Percentiles rank a stretch among this genome's conserved stretches.
Conservation (phyloP, 2,888 invertebrate genomes). For the Microctonus aethiopoides region DNA sequence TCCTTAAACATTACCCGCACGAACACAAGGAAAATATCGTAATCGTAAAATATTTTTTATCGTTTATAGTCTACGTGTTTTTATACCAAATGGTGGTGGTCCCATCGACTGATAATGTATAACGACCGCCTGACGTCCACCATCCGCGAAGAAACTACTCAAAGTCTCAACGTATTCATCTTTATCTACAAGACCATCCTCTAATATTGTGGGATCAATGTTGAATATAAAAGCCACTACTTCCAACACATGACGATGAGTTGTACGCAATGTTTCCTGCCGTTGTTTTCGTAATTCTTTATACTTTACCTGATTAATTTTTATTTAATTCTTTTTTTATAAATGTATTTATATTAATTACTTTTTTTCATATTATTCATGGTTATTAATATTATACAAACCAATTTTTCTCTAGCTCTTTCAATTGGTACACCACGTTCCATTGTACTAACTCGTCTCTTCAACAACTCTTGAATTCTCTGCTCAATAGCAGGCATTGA, state of each 20-base stretch:
- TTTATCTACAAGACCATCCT: constrained; percentile 80
- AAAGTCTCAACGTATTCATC: constrained; percentile 73
- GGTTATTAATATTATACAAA: constrained; percentile 37
- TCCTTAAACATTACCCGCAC: background rate
- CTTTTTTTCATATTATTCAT: background rate
- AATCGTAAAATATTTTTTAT: constrained; percentile 24
- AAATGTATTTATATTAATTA: background rate
- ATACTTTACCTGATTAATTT: constrained; percentile 69
- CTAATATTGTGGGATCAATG: constrained; percentile 70
- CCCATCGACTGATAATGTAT: constrained; percentile 77
- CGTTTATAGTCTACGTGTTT: constrained; percentile 4
- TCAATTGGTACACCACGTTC: constrained; percentile 46
- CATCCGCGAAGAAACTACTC: constrained; percentile 73
- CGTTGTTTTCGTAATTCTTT: constrained; percentile 72
- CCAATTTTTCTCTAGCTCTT: constrained; percentile 53
- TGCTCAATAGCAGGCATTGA: constrained; percentile 57
- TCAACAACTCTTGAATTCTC: constrained; percentile 54
- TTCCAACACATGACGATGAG: constrained; percentile 77
- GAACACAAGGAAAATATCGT: background rate
- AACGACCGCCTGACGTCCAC: constrained; percentile 73
- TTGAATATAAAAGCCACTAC: constrained; percentile 73
- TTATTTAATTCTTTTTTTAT: background rate
- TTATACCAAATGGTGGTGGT: constrained; percentile 75
- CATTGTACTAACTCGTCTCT: constrained; percentile 48
- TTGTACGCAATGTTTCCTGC: constrained; percentile 67